Evolutionary conservation across 2,888 invertebrate genomes (phyloP).

Genomic region (Xiphydria camelus): DNA sequence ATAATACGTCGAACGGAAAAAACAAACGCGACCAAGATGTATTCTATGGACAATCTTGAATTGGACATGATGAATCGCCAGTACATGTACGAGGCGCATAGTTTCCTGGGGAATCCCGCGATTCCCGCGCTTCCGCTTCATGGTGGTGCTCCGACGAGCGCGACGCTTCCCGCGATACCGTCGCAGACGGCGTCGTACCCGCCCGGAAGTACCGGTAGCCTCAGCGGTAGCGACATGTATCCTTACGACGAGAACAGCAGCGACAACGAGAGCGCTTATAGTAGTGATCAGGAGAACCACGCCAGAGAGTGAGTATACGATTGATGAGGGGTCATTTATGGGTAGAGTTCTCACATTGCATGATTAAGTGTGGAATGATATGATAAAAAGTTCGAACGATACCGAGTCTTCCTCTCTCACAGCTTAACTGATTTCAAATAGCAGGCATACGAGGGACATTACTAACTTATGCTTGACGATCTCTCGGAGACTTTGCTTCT

Average conservation of each 20-base stretch:
- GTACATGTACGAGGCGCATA: slow-evolving; percentile 64
- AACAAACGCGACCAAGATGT: slow-evolving; percentile 57
- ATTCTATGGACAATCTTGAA: slow-evolving; percentile 71
- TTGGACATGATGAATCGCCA: slow-evolving; percentile 71
- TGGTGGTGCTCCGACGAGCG: slow-evolving; percentile 40
- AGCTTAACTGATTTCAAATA: too few relatives aligned
- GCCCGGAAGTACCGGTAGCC: slow-evolving; percentile 64
- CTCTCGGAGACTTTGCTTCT: too few relatives aligned
- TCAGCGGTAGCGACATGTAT: slow-evolving; percentile 70
- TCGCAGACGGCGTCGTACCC: slow-evolving; percentile 50
- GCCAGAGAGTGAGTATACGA: slow-evolving; percentile 67
- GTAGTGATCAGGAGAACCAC: slow-evolving; percentile 82
- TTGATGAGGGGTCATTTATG: too few relatives aligned
- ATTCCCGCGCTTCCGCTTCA: slow-evolving; percentile 55
- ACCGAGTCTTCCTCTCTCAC: slow-evolving; percentile 33
- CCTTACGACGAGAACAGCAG: slow-evolving; percentile 69
- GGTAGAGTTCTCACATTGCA: too few relatives aligned
- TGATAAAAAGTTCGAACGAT: too few relatives aligned
- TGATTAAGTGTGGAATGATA: too few relatives aligned
- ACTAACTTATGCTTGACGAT: too few relatives aligned
- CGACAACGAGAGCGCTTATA: slow-evolving; percentile 73
- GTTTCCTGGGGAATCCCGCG: slow-evolving; percentile 56
- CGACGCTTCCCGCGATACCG: slow-evolving; percentile 46
- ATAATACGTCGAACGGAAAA: too few relatives aligned
- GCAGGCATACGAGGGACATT: too few relatives aligned